A percentile compares a stretch with the other conserved stretches of the same genome.
Evolutionary conservation across 2,888 invertebrate species (phyloP).

Genomic region (Scaptomyza caliginosa): DNA sequence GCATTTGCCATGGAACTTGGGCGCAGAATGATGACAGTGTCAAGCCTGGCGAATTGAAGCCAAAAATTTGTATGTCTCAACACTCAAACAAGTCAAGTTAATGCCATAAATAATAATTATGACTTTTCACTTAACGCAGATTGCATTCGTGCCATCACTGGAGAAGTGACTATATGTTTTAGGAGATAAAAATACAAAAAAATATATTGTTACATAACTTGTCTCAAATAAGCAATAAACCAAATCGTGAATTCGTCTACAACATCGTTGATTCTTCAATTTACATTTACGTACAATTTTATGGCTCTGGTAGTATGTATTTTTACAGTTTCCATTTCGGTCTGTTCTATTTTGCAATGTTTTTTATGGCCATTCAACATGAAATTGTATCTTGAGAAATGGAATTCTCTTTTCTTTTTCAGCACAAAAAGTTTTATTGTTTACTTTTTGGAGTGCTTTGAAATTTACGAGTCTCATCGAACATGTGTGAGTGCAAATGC

Average conservation of each 20-base stretch:
- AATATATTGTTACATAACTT: too few relatives aligned
- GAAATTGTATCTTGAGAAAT: conserved; percentile 56
- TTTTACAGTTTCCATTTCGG: conserved; percentile 36
- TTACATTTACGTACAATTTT: conserved; percentile 50
- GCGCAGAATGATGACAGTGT: not conserved
- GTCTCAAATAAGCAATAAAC: conserved; percentile 40
- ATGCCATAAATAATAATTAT: not conserved
- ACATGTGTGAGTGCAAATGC: not conserved
- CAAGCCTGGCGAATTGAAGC: not conserved
- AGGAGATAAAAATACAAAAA: conserved; percentile 1
- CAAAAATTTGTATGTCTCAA: conserved; percentile 20
- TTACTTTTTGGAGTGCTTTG: conserved; percentile 60
- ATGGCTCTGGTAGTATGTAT: conserved; percentile 30
- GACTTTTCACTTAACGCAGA: conserved; percentile 10
- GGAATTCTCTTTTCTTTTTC: conserved; percentile 25
- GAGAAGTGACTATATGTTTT: conserved; percentile 5
- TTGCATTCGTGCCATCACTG: conserved; percentile 6
- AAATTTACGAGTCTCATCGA: conserved; percentile 56
- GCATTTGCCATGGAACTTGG: not conserved
- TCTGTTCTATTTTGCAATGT: conserved; percentile 37
- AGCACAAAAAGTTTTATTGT: conserved; percentile 65
- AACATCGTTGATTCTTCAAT: conserved; percentile 37
- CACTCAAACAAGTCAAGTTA: not conserved
- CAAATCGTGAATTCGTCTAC: conserved; percentile 18
- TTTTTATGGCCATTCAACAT: conserved; percentile 55